phyloP scores from a whole-genome alignment of 2,888 invertebrate genomes.

The Pyrocoelia pectoralis region DNA sequence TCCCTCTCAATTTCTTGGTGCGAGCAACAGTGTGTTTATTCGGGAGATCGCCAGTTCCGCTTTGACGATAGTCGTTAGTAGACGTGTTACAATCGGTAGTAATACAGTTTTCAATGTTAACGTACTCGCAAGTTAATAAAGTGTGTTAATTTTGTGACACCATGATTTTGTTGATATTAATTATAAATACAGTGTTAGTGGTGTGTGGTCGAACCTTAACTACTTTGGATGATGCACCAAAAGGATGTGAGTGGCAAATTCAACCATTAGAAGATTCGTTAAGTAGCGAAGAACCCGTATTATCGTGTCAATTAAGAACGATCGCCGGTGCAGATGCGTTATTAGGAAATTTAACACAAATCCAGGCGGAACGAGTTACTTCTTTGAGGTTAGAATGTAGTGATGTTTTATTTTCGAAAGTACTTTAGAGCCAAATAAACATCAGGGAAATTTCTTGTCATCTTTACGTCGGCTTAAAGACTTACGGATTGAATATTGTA shows the following conservation, averaged over 20 bases:
- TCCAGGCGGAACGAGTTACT: constrained; percentile 73
- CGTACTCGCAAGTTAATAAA: neutral
- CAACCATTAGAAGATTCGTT: constrained; percentile 66
- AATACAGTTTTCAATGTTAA: constrained; percentile 6
- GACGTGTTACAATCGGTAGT: constrained; percentile 21
- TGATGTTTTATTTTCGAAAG: constrained; percentile 79
- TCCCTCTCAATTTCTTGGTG: constrained; percentile 51
- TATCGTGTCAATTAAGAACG: constrained; percentile 76
- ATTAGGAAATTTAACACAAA: constrained; percentile 73
- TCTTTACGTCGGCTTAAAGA: constrained; percentile 72
- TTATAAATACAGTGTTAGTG: constrained; percentile 36
- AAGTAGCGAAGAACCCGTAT: constrained; percentile 63
- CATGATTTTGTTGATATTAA: constrained; percentile 26
- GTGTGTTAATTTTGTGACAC: constrained; percentile 8
- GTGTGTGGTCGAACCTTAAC: constrained; percentile 53
- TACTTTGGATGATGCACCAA: constrained; percentile 69
- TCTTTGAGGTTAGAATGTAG: constrained; percentile 76
- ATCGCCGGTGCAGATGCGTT: constrained; percentile 74
- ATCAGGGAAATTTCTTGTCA: constrained; percentile 63
- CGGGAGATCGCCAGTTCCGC: constrained; percentile 29
- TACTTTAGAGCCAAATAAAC: constrained; percentile 65
- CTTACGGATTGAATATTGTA: constrained; percentile 78
- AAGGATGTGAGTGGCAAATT: constrained; percentile 76
- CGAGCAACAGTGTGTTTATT: constrained; percentile 41
- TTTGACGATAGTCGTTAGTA: constrained; percentile 18